A percentile compares a stretch with the other conserved stretches of the same genome.
Evolutionary conservation across 35 echinoderm and acorn worm species (phyloP).

Genomic region (Apostichopus japonicus): DNA sequence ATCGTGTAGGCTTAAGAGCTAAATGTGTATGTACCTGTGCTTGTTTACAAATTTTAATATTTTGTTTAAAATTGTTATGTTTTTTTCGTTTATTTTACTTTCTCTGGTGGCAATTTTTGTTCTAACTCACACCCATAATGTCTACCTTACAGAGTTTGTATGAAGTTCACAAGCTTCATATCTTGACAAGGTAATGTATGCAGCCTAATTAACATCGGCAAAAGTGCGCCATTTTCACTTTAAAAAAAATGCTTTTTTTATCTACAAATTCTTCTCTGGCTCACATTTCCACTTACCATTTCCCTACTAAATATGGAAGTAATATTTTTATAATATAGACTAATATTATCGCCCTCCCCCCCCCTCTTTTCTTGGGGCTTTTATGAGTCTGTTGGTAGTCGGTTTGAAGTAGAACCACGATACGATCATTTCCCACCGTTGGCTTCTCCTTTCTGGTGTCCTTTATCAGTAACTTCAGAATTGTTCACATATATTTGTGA

Average conservation of each 20-base stretch:
- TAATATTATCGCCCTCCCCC: too few relatives aligned
- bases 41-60: background rate
- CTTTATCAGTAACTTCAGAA: too few relatives aligned
- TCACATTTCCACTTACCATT: background rate
- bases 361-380: too few relatives aligned
- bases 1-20: too few relatives aligned
- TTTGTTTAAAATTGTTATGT: background rate
- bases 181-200: slow-evolving; percentile 32
- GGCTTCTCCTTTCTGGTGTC: too few relatives aligned
- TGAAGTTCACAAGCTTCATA: background rate
- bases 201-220: background rate
- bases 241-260: background rate
- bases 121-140: background rate
- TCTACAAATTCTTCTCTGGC: background rate
- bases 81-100: background rate
- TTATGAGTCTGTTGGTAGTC: too few relatives aligned
- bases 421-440: too few relatives aligned
- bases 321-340: background rate
- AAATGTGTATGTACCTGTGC: too few relatives aligned
- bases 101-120: background rate
- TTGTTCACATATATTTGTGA: too few relatives aligned
- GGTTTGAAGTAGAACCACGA: too few relatives aligned
- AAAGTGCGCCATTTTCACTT: background rate
- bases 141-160: slow-evolving; percentile 37
- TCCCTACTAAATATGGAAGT: background rate